A percentile compares a stretch with the other conserved stretches of the same genome.
Conservation (phyloP, 2,113 vertebrate species). For the Trogon melanurus region DNA sequence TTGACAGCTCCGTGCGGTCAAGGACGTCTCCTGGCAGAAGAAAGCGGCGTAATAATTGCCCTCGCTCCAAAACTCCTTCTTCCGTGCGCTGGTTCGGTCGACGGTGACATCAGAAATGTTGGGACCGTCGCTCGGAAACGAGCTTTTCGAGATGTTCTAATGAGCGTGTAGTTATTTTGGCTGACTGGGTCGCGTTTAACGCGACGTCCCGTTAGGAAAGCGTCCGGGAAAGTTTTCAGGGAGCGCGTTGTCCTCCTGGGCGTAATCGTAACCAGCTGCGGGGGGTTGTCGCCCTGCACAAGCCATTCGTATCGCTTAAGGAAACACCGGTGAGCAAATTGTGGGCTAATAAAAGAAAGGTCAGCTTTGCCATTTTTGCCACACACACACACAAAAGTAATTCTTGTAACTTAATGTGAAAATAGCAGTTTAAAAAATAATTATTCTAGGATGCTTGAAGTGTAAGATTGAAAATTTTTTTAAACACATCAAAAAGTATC, state of each 20-base stretch:
- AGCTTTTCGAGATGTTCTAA: slow-evolving; percentile 20
- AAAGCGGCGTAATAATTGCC: neutral
- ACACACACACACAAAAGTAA: slow-evolving; percentile 76
- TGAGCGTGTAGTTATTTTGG: slow-evolving; percentile 55
- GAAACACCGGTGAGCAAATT: slow-evolving; percentile 83
- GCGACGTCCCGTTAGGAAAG: slow-evolving; percentile 74
- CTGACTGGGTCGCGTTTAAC: slow-evolving; percentile 64
- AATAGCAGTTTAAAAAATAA: slow-evolving; percentile 21
- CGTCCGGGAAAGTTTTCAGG: slow-evolving; percentile 73
- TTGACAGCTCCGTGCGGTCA: slow-evolving; percentile 57
- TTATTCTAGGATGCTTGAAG: neutral
- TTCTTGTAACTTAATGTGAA: slow-evolving; percentile 75
- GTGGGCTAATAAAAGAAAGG: slow-evolving; percentile 82
- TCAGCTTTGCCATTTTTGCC: slow-evolving; percentile 74
- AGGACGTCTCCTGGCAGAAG: slow-evolving; percentile 15
- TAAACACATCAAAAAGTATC: neutral
- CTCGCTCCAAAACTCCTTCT: neutral
- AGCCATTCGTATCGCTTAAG: slow-evolving; percentile 72
- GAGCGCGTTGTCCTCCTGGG: slow-evolving; percentile 72
- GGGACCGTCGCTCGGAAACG: slow-evolving; percentile 11
- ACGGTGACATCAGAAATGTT: neutral
- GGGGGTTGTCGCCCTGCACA: slow-evolving; percentile 71
- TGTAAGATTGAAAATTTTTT: slow-evolving; percentile 38
- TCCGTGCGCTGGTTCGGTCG: neutral
- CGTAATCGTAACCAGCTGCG: slow-evolving; percentile 85